phyloP scores from a whole-genome alignment of 2,113 vertebrate genomes.

The Chionomys nivalis region DNA sequence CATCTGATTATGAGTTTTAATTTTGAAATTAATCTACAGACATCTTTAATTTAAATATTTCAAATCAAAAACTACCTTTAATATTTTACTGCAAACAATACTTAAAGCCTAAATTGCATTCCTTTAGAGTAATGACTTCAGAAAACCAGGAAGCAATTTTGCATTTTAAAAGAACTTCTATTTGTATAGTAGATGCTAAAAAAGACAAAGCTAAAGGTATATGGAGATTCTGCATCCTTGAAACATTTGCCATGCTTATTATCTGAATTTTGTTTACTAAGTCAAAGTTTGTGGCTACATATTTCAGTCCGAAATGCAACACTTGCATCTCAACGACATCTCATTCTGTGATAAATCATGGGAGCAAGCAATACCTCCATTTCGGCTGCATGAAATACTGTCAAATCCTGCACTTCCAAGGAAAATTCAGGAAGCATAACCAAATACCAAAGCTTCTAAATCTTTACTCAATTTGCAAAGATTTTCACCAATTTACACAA shows the following conservation, averaged over 20 bases:
- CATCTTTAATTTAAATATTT: slow-evolving; percentile 73
- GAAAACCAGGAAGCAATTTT: slow-evolving; percentile 16
- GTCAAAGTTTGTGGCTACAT: not conserved
- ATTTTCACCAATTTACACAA: not conserved
- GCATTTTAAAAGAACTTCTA: slow-evolving; percentile 17
- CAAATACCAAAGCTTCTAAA: not conserved
- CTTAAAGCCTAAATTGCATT: slow-evolving; percentile 54
- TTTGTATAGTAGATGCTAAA: slow-evolving; percentile 20
- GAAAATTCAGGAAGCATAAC: not conserved
- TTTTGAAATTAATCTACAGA: slow-evolving; percentile 79
- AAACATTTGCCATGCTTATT: not conserved
- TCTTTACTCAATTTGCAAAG: not conserved
- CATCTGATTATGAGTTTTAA: slow-evolving; percentile 76
- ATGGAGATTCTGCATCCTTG: not conserved
- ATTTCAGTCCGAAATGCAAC: slow-evolving; percentile 9
- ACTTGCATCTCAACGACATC: not conserved
- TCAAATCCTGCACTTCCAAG: not conserved
- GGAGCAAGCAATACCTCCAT: not conserved
- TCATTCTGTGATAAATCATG: not conserved
- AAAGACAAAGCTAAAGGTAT: not conserved
- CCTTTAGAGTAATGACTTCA: slow-evolving; percentile 49
- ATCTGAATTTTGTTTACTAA: not conserved
- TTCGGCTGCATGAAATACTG: not conserved
- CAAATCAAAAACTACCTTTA: slow-evolving; percentile 69
- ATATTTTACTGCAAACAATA: slow-evolving; percentile 68